phyloP scores from a whole-genome alignment of 1,140 invertebrate genomes.

The Cotesia chilonis region DNA sequence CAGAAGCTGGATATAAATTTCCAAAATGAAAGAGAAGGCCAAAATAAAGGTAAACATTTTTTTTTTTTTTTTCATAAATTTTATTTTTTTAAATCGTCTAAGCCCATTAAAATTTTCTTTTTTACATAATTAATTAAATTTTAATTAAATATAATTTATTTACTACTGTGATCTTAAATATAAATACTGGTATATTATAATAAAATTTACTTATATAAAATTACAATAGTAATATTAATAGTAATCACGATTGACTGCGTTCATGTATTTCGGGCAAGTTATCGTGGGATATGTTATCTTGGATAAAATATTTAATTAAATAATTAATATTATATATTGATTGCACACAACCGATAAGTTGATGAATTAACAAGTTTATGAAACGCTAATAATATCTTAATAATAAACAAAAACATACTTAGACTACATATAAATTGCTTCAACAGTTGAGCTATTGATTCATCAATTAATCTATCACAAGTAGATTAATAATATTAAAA shows the following conservation, averaged over 20 bases:
- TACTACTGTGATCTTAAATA: too few species aligned
- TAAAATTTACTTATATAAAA: too few species aligned
- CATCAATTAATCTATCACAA: conserved; percentile 10
- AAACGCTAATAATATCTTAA: not conserved
- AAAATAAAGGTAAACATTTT: too few species aligned
- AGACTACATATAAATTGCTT: not conserved
- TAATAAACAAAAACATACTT: not conserved
- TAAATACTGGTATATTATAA: too few species aligned
- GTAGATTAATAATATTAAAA: not conserved
- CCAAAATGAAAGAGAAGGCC: too few species aligned
- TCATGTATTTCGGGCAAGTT: not conserved
- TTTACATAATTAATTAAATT: too few species aligned
- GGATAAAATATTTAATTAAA: conserved; percentile 11
- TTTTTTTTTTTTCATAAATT: too few species aligned
- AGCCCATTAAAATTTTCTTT: too few species aligned
- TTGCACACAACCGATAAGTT: not conserved
- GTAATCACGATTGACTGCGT: conserved; percentile 1
- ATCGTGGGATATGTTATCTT: conserved; percentile 13
- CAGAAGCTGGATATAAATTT: too few species aligned
- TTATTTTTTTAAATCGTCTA: too few species aligned
- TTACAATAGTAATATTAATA: too few species aligned
- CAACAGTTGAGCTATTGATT: not conserved
- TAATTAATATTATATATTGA: not conserved
- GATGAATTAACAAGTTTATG: not conserved
- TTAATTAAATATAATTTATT: too few species aligned